Evolutionary conservation across 2,888 invertebrate genomes (phyloP), one percentile per base, ranked within the genome.

Genomic region (Pycnomerus fuliginosus): DNA sequence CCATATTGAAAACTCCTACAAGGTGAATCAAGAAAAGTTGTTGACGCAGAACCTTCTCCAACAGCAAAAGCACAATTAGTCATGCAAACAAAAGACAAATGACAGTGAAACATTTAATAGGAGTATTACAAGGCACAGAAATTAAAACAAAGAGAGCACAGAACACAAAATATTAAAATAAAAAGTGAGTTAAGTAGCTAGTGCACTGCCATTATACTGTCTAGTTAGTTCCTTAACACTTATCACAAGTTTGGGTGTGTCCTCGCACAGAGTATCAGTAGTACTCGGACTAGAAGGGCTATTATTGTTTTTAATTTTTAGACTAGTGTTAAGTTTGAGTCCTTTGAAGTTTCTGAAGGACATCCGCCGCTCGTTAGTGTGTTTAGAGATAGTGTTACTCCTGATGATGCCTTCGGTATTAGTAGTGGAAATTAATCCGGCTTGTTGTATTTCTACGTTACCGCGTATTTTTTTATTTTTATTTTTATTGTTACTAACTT

Each of bases 341-440:
- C 53, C 57, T 46, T 57, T 62, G n/a, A 68, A 52, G 52, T 67
- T 71, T 47, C 64, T 69, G 14, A 67, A 60, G n/a, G 59, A 64
- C 34, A 65, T 40, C 36, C 58, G 43, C 16, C 48, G 30, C 43
- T 37, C 50, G 38, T 42, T 41, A 41, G 22, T 44, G 34, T 36
- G 34, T 12, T 30, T 39, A 11, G 50, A 53, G 32, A 67, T 62
- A 5, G 64, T 60, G 36, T 63, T 61, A 72, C 76, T 65, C 38
- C 72, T 71, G 52, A 67, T 72, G 47, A 77, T 76, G 33, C 71
- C 76, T 48, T 76, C 73, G 46, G 76, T 74, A 64, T 85, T 85
- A 24, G 85, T 85, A 2, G 85, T 84, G 1, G 79, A 85, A 2
- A 82, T 74, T 41, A 85, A 71, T 47, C 78, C 79, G 35, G 78